Evolutionary conservation across 2,888 invertebrate genomes (phyloP), one percentile per base, ranked within the genome.

Genomic region (Xiphydria camelus): DNA sequence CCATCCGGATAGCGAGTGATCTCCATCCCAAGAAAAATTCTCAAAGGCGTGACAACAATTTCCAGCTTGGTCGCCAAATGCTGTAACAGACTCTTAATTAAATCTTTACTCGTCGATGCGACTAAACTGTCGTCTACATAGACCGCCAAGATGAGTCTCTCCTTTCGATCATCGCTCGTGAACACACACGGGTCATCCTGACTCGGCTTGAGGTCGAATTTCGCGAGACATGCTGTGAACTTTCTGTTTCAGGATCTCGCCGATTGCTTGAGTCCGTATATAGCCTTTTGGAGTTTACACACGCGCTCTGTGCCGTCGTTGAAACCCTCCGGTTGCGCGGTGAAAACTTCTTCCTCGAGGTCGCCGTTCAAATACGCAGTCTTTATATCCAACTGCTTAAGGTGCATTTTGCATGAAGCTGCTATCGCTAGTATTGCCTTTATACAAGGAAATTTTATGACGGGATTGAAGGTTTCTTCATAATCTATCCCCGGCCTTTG

Each of bases 121-220:
- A 52, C 44, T 7, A 58, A 23, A 5, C 55, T 49, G 17, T 55
- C 55, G 6, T 58, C 53, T 1, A 52, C 42, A n/a, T 53, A 49
- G n/a, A 47, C 6, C 5, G 31, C 39, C 7, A 51, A 20, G 5
- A 56, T 53, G 12, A 51, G 9, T 5, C 1, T 22, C 6, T 45
- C 26, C 7, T 22, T 22, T 22, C 7, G 5, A 7, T 22, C 22
- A 22, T 22, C 22, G 5, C 5, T 22, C 7, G 7, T 6, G 7
- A 22, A 22, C 22, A 22, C 22, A 7, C 22, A 22, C 7, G 22
- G 22, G 7, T 22, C 22, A 6, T 4, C 22, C 5, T 22, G 22
- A 7, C 22, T 22, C 7, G 22, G 5, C 7, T 7, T 22, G 5
- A 22, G 7, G 7, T 22, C 7, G 5, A 4, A 22, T 22, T 22